A percentile compares a stretch with the other conserved stretches of the same genome.
phyloP scores from a whole-genome alignment of 2,797 vertebrate genomes.

The Pristis pectinata region DNA sequence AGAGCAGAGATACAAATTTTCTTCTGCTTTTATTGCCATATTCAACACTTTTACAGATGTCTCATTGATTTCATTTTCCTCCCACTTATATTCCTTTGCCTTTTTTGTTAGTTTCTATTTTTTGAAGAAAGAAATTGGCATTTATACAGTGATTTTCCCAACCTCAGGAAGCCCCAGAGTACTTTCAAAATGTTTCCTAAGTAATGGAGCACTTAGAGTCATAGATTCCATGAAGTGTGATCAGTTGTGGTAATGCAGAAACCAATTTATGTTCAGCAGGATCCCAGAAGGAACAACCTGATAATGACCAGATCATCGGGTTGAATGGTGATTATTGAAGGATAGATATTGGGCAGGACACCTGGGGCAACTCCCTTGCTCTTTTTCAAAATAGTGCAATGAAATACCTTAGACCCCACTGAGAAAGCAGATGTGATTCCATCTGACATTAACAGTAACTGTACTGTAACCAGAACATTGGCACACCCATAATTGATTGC shows the following conservation, averaged over 20 bases:
- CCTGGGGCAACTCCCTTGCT: neutral
- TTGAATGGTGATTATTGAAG: neutral
- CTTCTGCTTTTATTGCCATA: neutral
- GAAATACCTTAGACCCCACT: neutral
- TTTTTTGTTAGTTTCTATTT: neutral
- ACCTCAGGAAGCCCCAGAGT: neutral
- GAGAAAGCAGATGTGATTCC: neutral
- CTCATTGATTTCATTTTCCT: neutral
- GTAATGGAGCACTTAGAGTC: neutral
- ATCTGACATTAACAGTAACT: constrained; percentile 10
- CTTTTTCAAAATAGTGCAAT: neutral
- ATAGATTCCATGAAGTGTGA: neutral
- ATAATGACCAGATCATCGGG: neutral
- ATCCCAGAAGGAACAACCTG: neutral
- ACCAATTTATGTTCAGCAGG: neutral
- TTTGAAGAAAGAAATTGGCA: neutral
- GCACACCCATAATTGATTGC: too few relatives aligned
- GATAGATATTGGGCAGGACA: neutral
- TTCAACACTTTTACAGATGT: neutral
- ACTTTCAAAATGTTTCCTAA: neutral
- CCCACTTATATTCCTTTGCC: neutral
- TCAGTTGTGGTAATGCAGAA: neutral
- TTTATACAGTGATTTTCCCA: neutral
- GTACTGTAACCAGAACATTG: neutral
- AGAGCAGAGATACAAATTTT: neutral